Base-by-base conservation (phyloP, 2,797 vertebrate genomes). In the Microhierax caerulescens region DNA sequence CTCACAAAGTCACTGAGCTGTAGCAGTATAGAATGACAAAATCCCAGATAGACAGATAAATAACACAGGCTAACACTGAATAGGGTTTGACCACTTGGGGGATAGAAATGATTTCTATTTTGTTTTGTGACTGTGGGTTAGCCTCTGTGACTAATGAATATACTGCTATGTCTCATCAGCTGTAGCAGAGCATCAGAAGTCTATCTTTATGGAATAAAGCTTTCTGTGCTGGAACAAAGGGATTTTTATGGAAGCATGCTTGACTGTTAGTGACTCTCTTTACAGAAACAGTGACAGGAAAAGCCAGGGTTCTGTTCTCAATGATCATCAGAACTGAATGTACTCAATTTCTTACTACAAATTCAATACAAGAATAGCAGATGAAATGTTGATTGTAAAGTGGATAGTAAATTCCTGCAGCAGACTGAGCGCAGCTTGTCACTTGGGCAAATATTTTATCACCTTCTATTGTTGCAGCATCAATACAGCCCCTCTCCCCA, bases 71-170 rank as follows among this genome's bases (percentile, higher is more conserved):
- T 37, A 86, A 78, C 41, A 51, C 1, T 79, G 79, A 88, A 79
- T 53, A 82, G 17, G 11, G 9, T 85, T 73, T 93, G 68, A 83
- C 48, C 75, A 70, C 75, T 83, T 88, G 39, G 48, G 75, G 30
- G 56, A 80, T 85, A 94, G 37, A 95, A 81, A 85, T 84, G 4
- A 93, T 96, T 96, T 91, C 34, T 90, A 17, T 77, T 90, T 94
- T 93, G 17, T 72, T 90, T 94, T 84, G 57, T 76, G 47, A 73
- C 63, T 90, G 36, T 85, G 34, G 65, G 59, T 95, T 92, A 90
- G 64, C 54, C 30, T 91, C 89, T 1, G 1, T 90, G 79, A 83
- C 82, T 94, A 94, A 94, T 88, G 85, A 91, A 88, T 56, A 90
- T 56, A 81, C 3, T 7, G n/a, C 39, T 69, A 39, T 75, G 34